A percentile compares a stretch with the other conserved stretches of the same genome.
phyloP scores from a whole-genome alignment of 2,888 invertebrate genomes.

The Nephrotoma guestfalica region DNA sequence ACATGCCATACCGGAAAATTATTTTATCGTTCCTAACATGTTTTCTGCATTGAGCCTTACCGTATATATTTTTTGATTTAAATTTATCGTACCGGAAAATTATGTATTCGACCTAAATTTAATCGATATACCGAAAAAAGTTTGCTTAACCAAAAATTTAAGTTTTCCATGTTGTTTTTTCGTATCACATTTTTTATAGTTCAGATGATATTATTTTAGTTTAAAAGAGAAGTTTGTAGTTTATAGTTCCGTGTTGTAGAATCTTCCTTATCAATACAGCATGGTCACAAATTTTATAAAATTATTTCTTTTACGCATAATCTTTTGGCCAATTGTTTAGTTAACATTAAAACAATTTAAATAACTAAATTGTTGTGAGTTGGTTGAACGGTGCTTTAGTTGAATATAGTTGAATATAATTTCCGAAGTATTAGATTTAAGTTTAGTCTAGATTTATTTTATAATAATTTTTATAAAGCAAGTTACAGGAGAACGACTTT shows the following conservation, averaged over 20 bases:
- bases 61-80: not conserved
- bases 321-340: too few relatives aligned
- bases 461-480: too few relatives aligned
- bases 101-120: not conserved
- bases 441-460: too few relatives aligned
- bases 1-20: not conserved
- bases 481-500: too few relatives aligned
- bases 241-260: not conserved
- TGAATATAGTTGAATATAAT: too few relatives aligned
- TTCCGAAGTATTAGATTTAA: too few relatives aligned
- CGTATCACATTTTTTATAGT: not conserved
- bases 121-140: not conserved
- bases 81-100: not conserved
- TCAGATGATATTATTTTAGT: not conserved
- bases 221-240: not conserved
- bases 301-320: too few relatives aligned
- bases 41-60: not conserved
- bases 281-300: too few relatives aligned
- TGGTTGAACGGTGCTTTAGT: too few relatives aligned
- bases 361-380: too few relatives aligned
- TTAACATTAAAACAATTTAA: too few relatives aligned
- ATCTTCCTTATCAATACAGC: not conserved
- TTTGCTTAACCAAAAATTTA: not conserved
- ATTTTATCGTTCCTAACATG: not conserved
- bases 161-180: not conserved